These are phyloP conservation scores for Mastigias papua DNA, from an alignment of 30 jellyfish, hydroid and myxozoan genomes.

Conservation along the genomic window DNA sequence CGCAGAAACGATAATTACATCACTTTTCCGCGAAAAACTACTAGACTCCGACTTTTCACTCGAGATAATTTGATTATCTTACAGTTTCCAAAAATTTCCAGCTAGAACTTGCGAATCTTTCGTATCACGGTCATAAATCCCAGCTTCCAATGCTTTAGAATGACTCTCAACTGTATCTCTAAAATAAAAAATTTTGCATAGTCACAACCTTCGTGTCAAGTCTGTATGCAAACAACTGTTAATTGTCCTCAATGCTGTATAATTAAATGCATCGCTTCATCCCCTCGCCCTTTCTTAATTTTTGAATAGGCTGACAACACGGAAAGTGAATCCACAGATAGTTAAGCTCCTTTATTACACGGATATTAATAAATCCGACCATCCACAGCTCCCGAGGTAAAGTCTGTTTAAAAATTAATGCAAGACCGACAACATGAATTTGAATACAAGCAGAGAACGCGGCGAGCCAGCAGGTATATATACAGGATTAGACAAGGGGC, in stretches of 20 bases:
- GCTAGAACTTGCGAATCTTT: background rate
- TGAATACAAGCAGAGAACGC: slow-evolving; percentile 30
- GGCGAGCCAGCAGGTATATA: slow-evolving; percentile 41
- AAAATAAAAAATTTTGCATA: too few species aligned
- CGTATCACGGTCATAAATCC: background rate
- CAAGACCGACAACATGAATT: slow-evolving; percentile 10
- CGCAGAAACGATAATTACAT: too few species aligned
- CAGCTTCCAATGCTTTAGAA: background rate
- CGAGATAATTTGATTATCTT: too few species aligned
- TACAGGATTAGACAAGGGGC: background rate
- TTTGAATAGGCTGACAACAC: background rate
- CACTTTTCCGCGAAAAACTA: too few species aligned
- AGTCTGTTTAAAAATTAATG: slow-evolving; percentile 56
- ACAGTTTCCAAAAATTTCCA: background rate
- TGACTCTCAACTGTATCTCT: background rate
- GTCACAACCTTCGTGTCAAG: too few species aligned
- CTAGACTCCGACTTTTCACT: background rate
- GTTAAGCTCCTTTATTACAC: background rate
- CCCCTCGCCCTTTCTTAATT: background rate
- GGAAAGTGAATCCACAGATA: background rate
- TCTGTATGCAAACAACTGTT: too few species aligned
- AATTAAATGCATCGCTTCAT: background rate
- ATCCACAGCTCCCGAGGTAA: background rate
- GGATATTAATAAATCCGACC: background rate
- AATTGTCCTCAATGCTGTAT: too few species aligned